Percentiles rank a stretch among this genome's conserved stretches.
phyloP scores from a whole-genome alignment of 1,140 invertebrate species.

The Rhyacophila brunnea region DNA sequence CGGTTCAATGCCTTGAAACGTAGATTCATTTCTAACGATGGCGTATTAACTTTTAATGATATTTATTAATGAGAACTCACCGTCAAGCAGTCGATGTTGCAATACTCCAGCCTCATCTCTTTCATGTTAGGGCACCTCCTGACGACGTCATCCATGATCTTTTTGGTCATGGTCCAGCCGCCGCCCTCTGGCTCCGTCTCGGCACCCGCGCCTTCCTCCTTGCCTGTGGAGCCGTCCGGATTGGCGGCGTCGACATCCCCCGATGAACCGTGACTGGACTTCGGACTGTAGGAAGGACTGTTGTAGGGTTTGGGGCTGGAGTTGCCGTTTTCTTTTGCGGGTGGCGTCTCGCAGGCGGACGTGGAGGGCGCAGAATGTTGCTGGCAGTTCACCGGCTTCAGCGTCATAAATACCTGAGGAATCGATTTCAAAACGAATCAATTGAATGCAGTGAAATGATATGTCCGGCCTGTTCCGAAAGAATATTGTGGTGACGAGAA shows the following conservation, averaged over 20 bases:
- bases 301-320: slow-evolving; percentile 29
- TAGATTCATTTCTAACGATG: too few relatives aligned
- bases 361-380: too few relatives aligned
- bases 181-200: not conserved
- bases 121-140: slow-evolving; percentile 36
- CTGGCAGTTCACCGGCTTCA: too few relatives aligned
- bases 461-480: too few relatives aligned
- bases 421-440: not conserved
- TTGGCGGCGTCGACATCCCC: slow-evolving; percentile 30
- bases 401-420: not conserved
- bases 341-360: not conserved
- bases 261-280: slow-evolving; percentile 19
- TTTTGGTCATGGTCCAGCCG: slow-evolving; percentile 17
- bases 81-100: slow-evolving; percentile 43
- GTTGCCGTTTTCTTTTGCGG: slow-evolving; percentile 15
- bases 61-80: too few relatives aligned
- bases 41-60: too few relatives aligned
- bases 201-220: not conserved
- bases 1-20: too few relatives aligned
- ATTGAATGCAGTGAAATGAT: too few relatives aligned
- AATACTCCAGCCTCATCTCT: slow-evolving; percentile 41
- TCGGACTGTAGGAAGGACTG: slow-evolving; percentile 2
- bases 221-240: slow-evolving; percentile 9
- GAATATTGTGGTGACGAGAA: too few relatives aligned
- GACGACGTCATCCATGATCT: slow-evolving; percentile 19